A percentile compares a stretch with the other conserved stretches of the same genome.
Conservation (phyloP, 2,113 vertebrate species). For the Anarrhichthys ocellatus region DNA sequence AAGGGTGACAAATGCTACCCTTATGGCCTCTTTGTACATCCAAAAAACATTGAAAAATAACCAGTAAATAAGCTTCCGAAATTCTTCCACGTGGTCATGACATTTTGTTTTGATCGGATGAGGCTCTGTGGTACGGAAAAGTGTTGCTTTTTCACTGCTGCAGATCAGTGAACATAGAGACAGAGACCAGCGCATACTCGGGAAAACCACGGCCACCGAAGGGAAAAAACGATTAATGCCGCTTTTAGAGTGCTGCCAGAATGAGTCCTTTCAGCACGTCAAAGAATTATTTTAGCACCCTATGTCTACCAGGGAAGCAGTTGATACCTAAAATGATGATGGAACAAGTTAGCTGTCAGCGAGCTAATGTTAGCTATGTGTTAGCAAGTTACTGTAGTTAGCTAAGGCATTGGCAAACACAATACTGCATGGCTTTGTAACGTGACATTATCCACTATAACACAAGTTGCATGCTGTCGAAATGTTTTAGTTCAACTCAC, state of each 20-base stretch:
- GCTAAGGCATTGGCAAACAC: not conserved
- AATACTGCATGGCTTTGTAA: not conserved
- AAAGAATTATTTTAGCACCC: not conserved
- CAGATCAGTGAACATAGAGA: conserved; percentile 1
- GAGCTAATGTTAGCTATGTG: not conserved
- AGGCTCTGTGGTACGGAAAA: not conserved
- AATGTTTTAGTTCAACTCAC: not conserved
- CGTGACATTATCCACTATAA: not conserved
- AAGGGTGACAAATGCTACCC: not conserved
- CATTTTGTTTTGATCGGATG: not conserved
- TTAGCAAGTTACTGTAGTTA: not conserved
- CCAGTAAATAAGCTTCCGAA: not conserved
- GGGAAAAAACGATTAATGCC: too few species aligned
- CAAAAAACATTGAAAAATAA: not conserved
- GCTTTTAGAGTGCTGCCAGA: not conserved
- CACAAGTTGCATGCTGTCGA: not conserved
- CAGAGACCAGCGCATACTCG: not conserved
- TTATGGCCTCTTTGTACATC: not conserved
- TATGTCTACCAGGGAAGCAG: not conserved
- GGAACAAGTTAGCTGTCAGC: not conserved
- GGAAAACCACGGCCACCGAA: too few species aligned
- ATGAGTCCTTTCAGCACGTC: not conserved
- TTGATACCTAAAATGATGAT: not conserved
- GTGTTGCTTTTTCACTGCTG: conserved; percentile 9
- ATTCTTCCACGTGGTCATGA: not conserved